Base-by-base conservation (phyloP, 2,113 vertebrate species). In the Phalacrocorax carbo region DNA sequence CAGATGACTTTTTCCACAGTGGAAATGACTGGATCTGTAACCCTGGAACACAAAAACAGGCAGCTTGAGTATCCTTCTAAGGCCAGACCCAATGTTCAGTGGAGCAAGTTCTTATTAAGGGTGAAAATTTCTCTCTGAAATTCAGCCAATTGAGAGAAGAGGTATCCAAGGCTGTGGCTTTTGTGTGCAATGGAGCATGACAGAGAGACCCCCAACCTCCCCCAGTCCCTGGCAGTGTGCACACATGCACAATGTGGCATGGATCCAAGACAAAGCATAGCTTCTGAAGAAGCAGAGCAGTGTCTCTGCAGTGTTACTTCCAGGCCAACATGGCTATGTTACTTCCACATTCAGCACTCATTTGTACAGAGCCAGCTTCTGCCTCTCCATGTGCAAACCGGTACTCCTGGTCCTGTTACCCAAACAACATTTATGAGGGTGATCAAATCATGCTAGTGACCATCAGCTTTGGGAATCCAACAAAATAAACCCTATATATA, bases 1-100 rank as follows among this genome's bases (percentile, higher is more conserved):
- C 86, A 82, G 69, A 94, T 94, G 75, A 96, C 88, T 96, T 96
- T 97, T 95, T 97, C 96, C 94, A 89, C 57, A 82, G 83, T 94
- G 78, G 93, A 97, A 95, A 97, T 58, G 69, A 26, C 83, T 91
- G 83, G 62, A 75, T 96, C 57, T 49, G 61, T 92, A 97, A 89
- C 81, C 34, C 64, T 79, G 54, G 62, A 89, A 92, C 78, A 87
- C 0, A 0, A 82, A 95, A 96, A 93, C 86, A 94, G 46, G 86
- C 84, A 80, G 73, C 70, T 85, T 80, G 49, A 82, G 62, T 94
- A 79, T 58, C 87, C 58, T 95, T 88, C 71, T 88, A 75, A 90
- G 85, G 71, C 78, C 83, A 94, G 88, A 60, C 32, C 17, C 66
- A 58, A 48, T 8, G 19, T 27, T 95, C 52, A 68, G 72, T 29